These are phyloP conservation scores for Conger conger DNA, from an alignment of 2,113 vertebrate genomes.

Conservation along the genomic window DNA sequence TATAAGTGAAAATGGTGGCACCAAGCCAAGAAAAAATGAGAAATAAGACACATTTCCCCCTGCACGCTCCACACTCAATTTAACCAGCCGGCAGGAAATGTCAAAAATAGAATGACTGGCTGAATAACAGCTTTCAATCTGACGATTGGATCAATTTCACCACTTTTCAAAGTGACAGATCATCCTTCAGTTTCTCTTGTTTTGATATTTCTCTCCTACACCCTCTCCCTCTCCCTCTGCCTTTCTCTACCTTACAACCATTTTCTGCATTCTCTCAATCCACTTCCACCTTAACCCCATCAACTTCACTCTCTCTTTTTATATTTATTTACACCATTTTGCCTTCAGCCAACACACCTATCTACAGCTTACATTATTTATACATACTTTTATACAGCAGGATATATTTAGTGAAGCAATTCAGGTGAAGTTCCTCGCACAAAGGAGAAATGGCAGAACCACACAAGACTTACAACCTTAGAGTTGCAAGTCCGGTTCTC, in stretches of 20 bases:
- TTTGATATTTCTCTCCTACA: background rate
- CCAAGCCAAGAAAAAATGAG: background rate
- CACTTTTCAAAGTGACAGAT: background rate
- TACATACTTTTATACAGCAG: too few relatives aligned
- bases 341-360: too few relatives aligned
- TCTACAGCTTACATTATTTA: too few relatives aligned
- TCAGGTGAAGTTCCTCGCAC: too few relatives aligned
- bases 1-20: background rate
- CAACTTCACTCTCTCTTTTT: too few relatives aligned
- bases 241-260: background rate
- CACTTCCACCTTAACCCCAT: too few relatives aligned
- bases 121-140: background rate
- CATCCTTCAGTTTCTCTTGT: too few relatives aligned
- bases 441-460: too few relatives aligned
- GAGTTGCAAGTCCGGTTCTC: too few relatives aligned
- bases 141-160: background rate
- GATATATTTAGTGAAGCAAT: too few relatives aligned
- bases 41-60: background rate
- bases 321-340: too few relatives aligned
- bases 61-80: background rate
- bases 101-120: background rate
- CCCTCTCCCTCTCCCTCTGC: background rate
- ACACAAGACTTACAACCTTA: too few relatives aligned
- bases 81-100: background rate
- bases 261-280: background rate